phyloP scores from a whole-genome alignment of 2,113 vertebrate genomes.

The Seriola rivoliana region DNA sequence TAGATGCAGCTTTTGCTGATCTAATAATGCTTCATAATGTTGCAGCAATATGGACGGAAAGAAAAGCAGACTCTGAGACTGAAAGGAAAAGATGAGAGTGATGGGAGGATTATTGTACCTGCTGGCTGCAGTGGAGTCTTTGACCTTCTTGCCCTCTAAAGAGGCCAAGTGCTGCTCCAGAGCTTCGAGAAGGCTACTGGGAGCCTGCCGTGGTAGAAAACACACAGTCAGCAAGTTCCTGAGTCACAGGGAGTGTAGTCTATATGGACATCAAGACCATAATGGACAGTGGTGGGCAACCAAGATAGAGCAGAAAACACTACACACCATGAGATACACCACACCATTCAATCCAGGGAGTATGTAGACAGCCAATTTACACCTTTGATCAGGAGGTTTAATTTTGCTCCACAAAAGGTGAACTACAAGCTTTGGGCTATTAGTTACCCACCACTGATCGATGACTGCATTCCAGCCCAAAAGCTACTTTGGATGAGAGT shows the following conservation, averaged over 20 bases:
- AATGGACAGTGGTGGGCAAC: constrained; percentile 74
- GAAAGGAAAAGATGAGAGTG: neutral
- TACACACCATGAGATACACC: constrained; percentile 14
- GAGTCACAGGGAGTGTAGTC: constrained; percentile 29
- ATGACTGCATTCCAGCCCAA: constrained; percentile 73
- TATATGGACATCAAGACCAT: constrained; percentile 56
- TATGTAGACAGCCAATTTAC: constrained; percentile 18
- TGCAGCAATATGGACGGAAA: neutral
- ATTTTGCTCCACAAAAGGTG: neutral
- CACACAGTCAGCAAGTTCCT: constrained; percentile 51
- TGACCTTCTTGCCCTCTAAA: constrained; percentile 99
- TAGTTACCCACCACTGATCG: constrained; percentile 73
- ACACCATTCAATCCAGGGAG: neutral
- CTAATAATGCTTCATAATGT: neutral
- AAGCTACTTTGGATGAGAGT: constrained; percentile 71
- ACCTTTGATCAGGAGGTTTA: constrained; percentile 5
- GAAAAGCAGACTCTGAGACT: neutral
- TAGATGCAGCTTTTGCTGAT: constrained; percentile 3
- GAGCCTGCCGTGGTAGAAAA: constrained; percentile 86
- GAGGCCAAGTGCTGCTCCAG: constrained; percentile 98
- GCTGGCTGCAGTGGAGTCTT: constrained; percentile 98
- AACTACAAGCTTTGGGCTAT: constrained; percentile 3
- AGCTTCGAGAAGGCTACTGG: constrained; percentile 98
- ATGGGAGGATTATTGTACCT: constrained; percentile 83
- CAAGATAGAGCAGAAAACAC: constrained; percentile 38